Conservation (phyloP, 2,888 invertebrate species). For the Dione vanillae region DNA sequence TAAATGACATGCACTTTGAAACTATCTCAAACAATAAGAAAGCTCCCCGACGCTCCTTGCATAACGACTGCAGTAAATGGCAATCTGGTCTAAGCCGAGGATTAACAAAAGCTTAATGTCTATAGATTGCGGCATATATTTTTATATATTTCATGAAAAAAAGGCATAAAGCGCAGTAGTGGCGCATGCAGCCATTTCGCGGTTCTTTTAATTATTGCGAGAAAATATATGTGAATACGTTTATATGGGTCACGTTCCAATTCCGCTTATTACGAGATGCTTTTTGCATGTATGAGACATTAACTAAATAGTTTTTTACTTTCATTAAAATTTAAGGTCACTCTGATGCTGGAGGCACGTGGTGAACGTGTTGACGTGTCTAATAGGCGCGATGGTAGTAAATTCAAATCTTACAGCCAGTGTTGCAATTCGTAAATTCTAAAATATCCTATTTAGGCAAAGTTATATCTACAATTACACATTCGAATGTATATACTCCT, state of each 20-base stretch:
- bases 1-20: slow-evolving; percentile 1
- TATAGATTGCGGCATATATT: slow-evolving; percentile 21
- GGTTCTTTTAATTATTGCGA: slow-evolving; percentile 37
- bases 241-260: slow-evolving; percentile 41
- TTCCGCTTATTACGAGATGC: slow-evolving; percentile 33
- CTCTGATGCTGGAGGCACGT: not conserved
- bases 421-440: no score
- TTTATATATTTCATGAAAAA: slow-evolving; percentile 22
- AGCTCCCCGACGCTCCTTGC: slow-evolving; percentile 4
- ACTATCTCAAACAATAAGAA: slow-evolving; percentile 15
- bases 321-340: slow-evolving; percentile 31
- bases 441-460: no score
- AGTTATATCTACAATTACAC: no score
- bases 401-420: not conserved
- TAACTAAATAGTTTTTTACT: slow-evolving; percentile 31
- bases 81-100: slow-evolving; percentile 19
- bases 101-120: slow-evolving; percentile 30
- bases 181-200: slow-evolving; percentile 36
- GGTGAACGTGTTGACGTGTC: no score
- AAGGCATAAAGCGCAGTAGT: slow-evolving; percentile 23
- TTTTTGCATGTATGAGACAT: slow-evolving; percentile 25
- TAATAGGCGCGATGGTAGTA: not conserved
- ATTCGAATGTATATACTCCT: no score
- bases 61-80: slow-evolving; percentile 12
- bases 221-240: slow-evolving; percentile 38